Percentiles rank a stretch among this genome's conserved stretches.
These are phyloP conservation scores for Mola mola DNA, from an alignment of 2,113 vertebrate genomes.

Conservation along the genomic window DNA sequence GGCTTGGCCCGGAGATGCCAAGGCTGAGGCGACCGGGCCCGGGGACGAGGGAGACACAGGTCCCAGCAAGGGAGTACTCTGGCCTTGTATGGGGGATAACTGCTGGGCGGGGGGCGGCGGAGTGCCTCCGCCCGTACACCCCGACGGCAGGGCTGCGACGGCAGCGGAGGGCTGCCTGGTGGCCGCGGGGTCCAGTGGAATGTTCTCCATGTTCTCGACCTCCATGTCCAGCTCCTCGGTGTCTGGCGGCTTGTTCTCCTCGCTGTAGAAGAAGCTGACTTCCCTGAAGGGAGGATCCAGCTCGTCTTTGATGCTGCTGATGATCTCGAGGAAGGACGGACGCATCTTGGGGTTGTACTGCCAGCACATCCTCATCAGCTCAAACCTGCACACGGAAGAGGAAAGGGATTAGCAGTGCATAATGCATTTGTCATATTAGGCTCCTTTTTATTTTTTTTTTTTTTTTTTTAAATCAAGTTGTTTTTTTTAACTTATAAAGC, in stretches of 20 bases:
- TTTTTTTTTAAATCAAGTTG: no score
- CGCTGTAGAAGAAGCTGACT: constrained; percentile 98
- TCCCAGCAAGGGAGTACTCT: constrained; percentile 66
- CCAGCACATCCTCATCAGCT: constrained; percentile 99
- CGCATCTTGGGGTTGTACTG: constrained; percentile 98
- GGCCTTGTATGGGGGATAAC: constrained; percentile 70
- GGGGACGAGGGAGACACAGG: constrained; percentile 64
- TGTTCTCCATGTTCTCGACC: constrained; percentile 96
- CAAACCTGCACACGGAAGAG: constrained; percentile 83
- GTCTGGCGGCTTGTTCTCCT: constrained; percentile 96
- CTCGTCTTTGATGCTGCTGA: constrained; percentile 94
- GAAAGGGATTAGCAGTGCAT: neutral
- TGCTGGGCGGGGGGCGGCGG: constrained; percentile 64
- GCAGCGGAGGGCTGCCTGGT: constrained; percentile 83
- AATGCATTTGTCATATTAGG: no score
- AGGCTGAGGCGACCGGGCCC: constrained; percentile 54
- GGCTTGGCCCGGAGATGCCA: constrained; percentile 64
- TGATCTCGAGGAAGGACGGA: constrained; percentile 96
- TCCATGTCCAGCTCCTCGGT: constrained; percentile 95
- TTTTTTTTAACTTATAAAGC: no score
- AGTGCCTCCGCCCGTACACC: constrained; percentile 47
- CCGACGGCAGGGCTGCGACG: constrained; percentile 44
- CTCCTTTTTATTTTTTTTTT: no score
- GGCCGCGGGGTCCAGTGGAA: constrained; percentile 92
- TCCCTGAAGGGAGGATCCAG: constrained; percentile 92